Evolutionary conservation across 2,113 vertebrate genomes (phyloP).

Genomic region (Erinaceus europaeus): DNA sequence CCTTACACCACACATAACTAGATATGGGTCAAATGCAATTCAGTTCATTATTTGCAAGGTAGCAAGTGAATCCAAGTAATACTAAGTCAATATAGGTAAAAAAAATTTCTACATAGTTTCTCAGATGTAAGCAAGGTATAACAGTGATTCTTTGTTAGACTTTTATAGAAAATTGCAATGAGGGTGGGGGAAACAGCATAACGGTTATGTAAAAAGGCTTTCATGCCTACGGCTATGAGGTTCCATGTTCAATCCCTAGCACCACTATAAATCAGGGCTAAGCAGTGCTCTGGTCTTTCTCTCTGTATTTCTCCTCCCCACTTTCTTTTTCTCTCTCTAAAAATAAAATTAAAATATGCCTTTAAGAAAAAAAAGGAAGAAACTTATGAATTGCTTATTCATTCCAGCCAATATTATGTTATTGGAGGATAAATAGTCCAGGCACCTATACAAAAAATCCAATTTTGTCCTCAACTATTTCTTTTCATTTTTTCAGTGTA

Average conservation of each 20-base stretch:
- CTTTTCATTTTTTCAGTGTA: background rate
- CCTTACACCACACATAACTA: background rate
- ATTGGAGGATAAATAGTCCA: background rate
- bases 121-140: slow-evolving; percentile 13
- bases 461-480: background rate
- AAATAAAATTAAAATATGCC: too few relatives aligned
- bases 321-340: too few relatives aligned
- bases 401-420: background rate
- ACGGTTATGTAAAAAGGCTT: too few relatives aligned
- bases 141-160: background rate
- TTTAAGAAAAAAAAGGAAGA: too few relatives aligned
- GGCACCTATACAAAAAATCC: background rate
- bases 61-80: background rate
- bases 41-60: background rate
- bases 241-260: too few relatives aligned
- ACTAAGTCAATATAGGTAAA: background rate
- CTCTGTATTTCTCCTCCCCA: too few relatives aligned
- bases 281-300: too few relatives aligned
- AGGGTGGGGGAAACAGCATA: too few relatives aligned
- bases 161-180: background rate
- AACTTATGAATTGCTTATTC: background rate
- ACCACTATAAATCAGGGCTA: too few relatives aligned
- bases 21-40: background rate
- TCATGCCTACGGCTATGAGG: too few relatives aligned
- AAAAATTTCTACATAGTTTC: background rate